These are phyloP conservation scores for pig (Sus scrofa) DNA, from an alignment of 2,113 vertebrate genomes.

Conservation along the genomic window T2T-Sscrofa CM000818.6:44774001-44774500, in stretches of 20 bases:
- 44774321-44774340: not conserved
- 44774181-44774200: conserved; percentile 92
- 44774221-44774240: conserved; percentile 95
- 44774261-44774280: conserved; percentile 91
- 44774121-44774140: conserved; percentile 80
- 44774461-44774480: not conserved
- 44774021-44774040: not conserved
- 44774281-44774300: conserved; percentile 97
- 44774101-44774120: conserved; percentile 90
- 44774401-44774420: not conserved
- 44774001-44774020: not conserved
- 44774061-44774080: accelerated
- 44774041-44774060: accelerated
- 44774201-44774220: conserved; percentile 93
- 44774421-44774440: conserved; percentile 6
- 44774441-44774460: not conserved
- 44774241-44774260: conserved; percentile 95
- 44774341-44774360: not conserved
- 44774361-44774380: not conserved
- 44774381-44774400: not conserved
- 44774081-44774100: not conserved
- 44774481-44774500: not conserved
- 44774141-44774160: conserved; percentile 78
- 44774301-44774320: conserved; percentile 90
- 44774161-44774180: conserved; percentile 94